Evolutionary conservation across 2,888 invertebrate genomes (phyloP), one percentile per base, ranked within the genome.

Genomic region (Trachelus stipa): DNA sequence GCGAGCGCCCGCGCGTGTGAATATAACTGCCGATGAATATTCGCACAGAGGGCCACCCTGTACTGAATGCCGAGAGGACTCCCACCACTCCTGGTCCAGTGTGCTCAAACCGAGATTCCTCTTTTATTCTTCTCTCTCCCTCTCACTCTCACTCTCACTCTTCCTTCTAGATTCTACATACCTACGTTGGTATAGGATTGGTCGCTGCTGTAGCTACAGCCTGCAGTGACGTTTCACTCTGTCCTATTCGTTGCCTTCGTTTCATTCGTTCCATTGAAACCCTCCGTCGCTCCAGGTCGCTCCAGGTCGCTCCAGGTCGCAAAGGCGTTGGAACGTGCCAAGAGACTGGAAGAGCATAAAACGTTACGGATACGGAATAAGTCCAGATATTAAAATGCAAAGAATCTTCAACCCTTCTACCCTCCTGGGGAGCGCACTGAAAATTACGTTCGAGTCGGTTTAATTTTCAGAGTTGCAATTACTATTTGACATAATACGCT

Each of bases 1-100:
- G 87, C 83, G 85, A 86, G 85, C 90, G 86, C 82, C 85, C 89
- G 86, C 81, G 89, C 88, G 86, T 87, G 86, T 87, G 88, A 89
- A 89, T 88, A 89, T 89, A 89, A 89, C 89, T 89, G 89, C 87
- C 85, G 85, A 81, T 82, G 78, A 81, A 83, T 82, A 81, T 80
- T 78, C 80, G 76, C 75, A 83, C 77, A 81, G 78, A 82, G 77
- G 75, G 74, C 68, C 23, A 76, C 35, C 68, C 77, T 37, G 37
- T 12, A 34, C 71, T 79, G 71, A 80, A 80, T 77, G 76, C 23
- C 12, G 33, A n/a, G 33, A 34, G 34, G 34, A 73, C 73, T 34
- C 40, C 34, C 68, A 40, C 56, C 15, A 34, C 69, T 30, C 73
- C 31, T 76, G 34, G 73, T 75, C 68, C 68, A 73, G 69, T 68